A percentile compares a stretch with the other conserved stretches of the same genome.
These are phyloP conservation scores for Drosophila multiciliata DNA, from an alignment of 2,888 invertebrate species.

Conservation along the genomic window DNA sequence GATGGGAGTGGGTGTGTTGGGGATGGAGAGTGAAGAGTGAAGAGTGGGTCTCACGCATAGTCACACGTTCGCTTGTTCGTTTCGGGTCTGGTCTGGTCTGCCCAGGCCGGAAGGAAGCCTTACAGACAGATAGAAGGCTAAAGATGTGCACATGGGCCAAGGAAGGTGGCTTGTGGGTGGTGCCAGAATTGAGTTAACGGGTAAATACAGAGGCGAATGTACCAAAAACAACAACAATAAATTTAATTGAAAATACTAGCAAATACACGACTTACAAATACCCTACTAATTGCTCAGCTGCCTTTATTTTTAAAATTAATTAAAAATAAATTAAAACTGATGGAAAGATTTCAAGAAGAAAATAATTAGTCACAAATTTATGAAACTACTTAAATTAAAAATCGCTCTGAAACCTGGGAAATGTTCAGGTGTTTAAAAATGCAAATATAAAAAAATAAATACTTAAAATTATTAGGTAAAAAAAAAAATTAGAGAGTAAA, in stretches of 20 bases:
- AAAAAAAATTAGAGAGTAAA: too few relatives aligned
- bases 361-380: background rate
- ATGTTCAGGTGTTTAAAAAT: background rate
- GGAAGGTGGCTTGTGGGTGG: background rate
- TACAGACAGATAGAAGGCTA: conserved; percentile 79
- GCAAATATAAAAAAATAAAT: background rate
- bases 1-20: background rate
- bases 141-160: conserved; percentile 57
- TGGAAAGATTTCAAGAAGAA: background rate
- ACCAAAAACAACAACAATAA: background rate
- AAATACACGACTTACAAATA: background rate
- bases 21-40: background rate
- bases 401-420: background rate
- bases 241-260: background rate
- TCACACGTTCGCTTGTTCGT: conserved; percentile 62
- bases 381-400: background rate
- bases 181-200: background rate
- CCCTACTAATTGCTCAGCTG: background rate
- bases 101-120: conserved; percentile 74
- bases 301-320: background rate
- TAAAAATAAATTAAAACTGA: background rate
- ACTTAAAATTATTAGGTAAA: background rate
- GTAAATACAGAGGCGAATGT: background rate
- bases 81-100: conserved; percentile 25
- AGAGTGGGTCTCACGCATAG: conserved; percentile 59